These are phyloP conservation scores for Isotomurus palustris DNA, from an alignment of 2,888 invertebrate genomes.

Conservation along the genomic window DNA sequence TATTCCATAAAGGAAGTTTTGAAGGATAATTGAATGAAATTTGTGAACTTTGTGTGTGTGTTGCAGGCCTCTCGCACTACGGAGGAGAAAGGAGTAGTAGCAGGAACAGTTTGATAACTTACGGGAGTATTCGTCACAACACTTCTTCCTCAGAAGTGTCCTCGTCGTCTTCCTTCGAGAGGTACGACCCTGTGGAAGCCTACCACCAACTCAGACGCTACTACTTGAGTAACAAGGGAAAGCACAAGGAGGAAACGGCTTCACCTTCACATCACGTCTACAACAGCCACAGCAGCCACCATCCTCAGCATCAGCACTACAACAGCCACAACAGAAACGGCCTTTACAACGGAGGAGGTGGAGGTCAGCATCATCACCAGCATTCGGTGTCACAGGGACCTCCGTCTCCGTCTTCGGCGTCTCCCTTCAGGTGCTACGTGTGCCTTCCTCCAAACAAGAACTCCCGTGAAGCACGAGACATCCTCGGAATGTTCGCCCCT, in stretches of 20 bases:
- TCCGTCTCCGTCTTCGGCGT: no score
- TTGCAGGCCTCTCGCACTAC: no score
- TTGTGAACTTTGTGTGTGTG: no score
- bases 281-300: background rate
- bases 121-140: no score
- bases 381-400: no score
- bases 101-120: no score
- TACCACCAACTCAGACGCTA: slow-evolving; percentile 6
- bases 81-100: no score
- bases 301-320: background rate
- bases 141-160: no score
- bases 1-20: no score
- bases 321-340: background rate
- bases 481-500: slow-evolving; percentile 29
- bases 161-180: background rate
- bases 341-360: background rate
- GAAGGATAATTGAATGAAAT: no score
- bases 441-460: slow-evolving; percentile 37
- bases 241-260: no score
- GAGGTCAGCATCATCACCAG: slow-evolving; percentile 7
- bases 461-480: slow-evolving; percentile 30
- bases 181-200: slow-evolving; percentile 7
- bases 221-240: background rate
- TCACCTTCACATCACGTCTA: no score
- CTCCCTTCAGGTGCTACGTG: slow-evolving; percentile 35